Evolutionary conservation across 2,888 invertebrate genomes (phyloP).

Genomic region (Clusia tigrina): DNA sequence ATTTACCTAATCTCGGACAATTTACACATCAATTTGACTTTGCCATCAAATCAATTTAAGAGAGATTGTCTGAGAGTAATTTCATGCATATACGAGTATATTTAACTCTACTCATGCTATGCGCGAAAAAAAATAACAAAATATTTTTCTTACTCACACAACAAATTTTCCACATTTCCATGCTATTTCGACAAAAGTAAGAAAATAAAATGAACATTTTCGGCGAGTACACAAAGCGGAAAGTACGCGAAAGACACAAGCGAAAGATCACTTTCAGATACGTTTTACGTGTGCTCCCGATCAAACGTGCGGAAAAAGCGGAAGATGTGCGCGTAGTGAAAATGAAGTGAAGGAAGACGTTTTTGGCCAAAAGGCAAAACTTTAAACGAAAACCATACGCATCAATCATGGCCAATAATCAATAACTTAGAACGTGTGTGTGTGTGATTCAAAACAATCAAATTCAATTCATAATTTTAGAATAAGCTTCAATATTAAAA

Average conservation of each 20-base stretch:
- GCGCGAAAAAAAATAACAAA: neutral
- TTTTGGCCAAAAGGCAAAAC: constrained; percentile 1
- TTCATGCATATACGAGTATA: neutral
- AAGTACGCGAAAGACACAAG: constrained; percentile 26
- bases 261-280: constrained; percentile 46
- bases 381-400: no score
- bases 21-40: neutral
- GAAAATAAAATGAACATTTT: neutral
- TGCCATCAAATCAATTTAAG: no score
- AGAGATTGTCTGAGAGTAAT: neutral
- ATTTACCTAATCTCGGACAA: no score
- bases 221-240: constrained; percentile 19
- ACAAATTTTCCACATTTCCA: constrained; percentile 22
- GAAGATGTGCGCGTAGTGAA: constrained; percentile 35
- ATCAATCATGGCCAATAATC: no score
- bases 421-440: no score
- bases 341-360: constrained; percentile 18
- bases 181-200: constrained; percentile 13
- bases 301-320: constrained; percentile 38
- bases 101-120: neutral
- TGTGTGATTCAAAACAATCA: no score
- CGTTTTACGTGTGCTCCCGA: constrained; percentile 45
- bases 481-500: no score
- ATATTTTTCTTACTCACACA: neutral
- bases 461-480: no score